Base-by-base conservation (phyloP, 2,797 vertebrate species). In the Leptatherina wallacei region DNA sequence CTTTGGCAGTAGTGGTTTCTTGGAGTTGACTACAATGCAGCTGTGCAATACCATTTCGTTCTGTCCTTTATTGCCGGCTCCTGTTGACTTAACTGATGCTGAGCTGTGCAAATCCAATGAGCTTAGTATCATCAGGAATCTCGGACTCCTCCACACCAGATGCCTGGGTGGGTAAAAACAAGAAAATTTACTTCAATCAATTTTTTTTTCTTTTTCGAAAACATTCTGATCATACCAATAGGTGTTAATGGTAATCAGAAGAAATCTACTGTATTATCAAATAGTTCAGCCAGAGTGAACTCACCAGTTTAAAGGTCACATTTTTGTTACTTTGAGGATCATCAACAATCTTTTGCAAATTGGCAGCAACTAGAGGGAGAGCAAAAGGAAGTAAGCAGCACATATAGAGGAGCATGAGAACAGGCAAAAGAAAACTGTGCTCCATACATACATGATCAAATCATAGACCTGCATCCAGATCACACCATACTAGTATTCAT, bases 281-380 rank as follows among this genome's bases (percentile, higher is more conserved):
- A 14, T 13, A 24, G 22, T 27, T 13, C 4, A 27, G 11, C 27
- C 22, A 54, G 24, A 6, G 52, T 16, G 54, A 56, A 88, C 95
- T 93, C 94, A 98, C 97, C 96, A 98, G 93, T 92, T 97, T 98
- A 93, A 98, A 98, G 84, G 97, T 98, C 93, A 98, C 95, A 77
- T 96, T 97, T 96, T 94, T 95, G 91, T 97, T 97, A 83, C 93
- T 93, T 66, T 95, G 96, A 73, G 97, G 96, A 89, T 98, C 97
- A 73, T 98, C 97, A 77, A 98, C 97, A 90, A 98, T 98, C 94
- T 98, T 98, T 93, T 98, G 97, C 93, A 98, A 94, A 94, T 98
- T 98, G 85, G 97, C 97, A 90, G 97, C 97, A 93, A 98, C 97
- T 98, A 88, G 69, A 94, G 90, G 82, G 57, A 90, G 87, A 68